These are phyloP conservation scores for Conus betulinus DNA, from an alignment of 1,140 invertebrate genomes.

Conservation along the genomic window DNA sequence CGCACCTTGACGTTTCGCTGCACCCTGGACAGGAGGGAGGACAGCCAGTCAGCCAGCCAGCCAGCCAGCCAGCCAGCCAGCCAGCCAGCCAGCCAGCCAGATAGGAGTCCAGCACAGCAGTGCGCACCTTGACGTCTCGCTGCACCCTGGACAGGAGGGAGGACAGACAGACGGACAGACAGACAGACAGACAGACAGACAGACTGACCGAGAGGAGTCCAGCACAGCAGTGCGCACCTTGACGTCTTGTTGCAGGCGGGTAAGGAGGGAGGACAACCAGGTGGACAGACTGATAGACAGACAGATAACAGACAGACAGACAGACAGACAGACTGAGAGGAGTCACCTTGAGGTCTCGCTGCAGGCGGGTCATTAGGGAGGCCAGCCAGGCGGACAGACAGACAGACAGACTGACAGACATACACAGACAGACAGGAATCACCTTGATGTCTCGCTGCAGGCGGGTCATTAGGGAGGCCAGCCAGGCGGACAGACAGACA, in stretches of 20 bases:
- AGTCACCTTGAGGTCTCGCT: too few species aligned
- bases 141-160: too few species aligned
- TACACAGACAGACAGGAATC: not conserved
- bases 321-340: not conserved
- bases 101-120: too few species aligned
- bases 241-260: too few species aligned
- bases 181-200: not conserved
- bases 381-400: conserved; percentile 2
- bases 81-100: too few species aligned
- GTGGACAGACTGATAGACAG: not conserved
- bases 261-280: too few species aligned
- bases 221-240: too few species aligned
- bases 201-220: not conserved
- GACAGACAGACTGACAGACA: conserved; percentile 3
- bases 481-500: conserved; percentile 5
- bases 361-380: too few species aligned
- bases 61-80: too few species aligned
- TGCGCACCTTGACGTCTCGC: too few species aligned
- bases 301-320: conserved; percentile 3
- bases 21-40: not conserved
- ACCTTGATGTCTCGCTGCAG: not conserved
- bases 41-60: not conserved
- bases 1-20: not conserved
- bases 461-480: not conserved
- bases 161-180: not conserved